phyloP scores from a whole-genome alignment of 92 coral and sea anemone species.

The Porites evermanni region DNA sequence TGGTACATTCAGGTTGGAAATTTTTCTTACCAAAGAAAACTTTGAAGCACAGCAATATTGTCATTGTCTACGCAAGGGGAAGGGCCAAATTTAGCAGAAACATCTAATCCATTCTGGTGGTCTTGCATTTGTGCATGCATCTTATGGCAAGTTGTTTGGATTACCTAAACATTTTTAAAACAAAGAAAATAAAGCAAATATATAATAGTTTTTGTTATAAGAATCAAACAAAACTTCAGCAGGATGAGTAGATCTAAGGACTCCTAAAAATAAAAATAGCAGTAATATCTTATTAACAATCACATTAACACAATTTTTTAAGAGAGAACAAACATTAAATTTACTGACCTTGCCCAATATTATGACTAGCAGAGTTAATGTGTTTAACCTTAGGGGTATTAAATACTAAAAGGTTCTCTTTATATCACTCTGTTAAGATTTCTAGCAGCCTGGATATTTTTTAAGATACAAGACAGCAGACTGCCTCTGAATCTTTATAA shows the following conservation, averaged over 20 bases:
- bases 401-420: not conserved
- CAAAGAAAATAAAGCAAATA: too few species aligned
- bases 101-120: too few species aligned
- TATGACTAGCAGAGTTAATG: not conserved
- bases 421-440: not conserved
- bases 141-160: too few species aligned
- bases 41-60: too few species aligned
- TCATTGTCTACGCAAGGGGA: too few species aligned
- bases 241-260: slow-evolving; percentile 11
- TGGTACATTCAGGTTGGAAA: too few species aligned
- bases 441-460: not conserved
- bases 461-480: not conserved
- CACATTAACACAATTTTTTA: not conserved
- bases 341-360: not conserved
- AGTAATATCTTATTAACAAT: not conserved
- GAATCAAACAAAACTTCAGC: not conserved
- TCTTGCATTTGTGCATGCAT: too few species aligned
- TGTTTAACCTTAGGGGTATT: too few species aligned
- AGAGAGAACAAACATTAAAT: not conserved
- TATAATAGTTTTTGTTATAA: not conserved
- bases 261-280: too few species aligned
- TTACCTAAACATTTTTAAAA: too few species aligned
- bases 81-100: too few species aligned
- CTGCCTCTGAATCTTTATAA: not conserved
- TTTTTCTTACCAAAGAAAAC: too few species aligned